phyloP scores from a whole-genome alignment of 2,113 vertebrate genomes.

The Eudyptes chrysolophus region DNA sequence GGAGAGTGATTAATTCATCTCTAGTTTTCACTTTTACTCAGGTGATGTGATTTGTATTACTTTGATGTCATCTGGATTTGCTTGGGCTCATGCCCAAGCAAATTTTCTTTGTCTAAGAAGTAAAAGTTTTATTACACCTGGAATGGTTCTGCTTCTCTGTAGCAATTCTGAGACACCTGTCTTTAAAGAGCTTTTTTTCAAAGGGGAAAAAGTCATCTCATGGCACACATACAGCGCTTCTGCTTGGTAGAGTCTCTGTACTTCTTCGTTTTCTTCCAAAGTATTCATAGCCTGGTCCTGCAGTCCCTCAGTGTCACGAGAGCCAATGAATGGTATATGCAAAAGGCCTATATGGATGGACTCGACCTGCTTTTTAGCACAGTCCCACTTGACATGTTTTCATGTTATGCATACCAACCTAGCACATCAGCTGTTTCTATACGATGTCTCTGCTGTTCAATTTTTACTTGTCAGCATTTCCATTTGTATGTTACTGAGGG shows the following conservation, averaged over 20 bases:
- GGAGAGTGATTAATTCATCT: not conserved
- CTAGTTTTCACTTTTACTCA: not conserved
- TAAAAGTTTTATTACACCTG: not conserved
- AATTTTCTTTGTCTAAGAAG: not conserved
- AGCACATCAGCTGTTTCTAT: not conserved
- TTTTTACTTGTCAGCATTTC: not conserved
- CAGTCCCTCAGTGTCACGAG: not conserved
- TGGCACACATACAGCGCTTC: not conserved
- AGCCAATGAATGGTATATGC: not conserved
- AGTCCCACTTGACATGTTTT: not conserved
- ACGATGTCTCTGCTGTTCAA: not conserved
- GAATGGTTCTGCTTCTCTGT: not conserved
- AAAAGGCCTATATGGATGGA: not conserved
- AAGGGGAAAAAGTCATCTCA: not conserved
- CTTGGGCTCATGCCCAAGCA: not conserved
- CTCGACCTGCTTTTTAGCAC: not conserved
- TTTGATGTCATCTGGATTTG: not conserved
- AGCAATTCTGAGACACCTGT: not conserved
- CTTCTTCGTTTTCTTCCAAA: not conserved
- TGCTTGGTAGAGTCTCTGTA: not conserved
- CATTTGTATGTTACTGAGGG: not conserved
- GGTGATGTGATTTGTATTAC: not conserved
- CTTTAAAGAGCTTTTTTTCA: not conserved
- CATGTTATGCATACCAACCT: not conserved
- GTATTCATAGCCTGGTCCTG: not conserved